Evolutionary conservation across 2,797 vertebrate genomes (phyloP).

Genomic region (Scolopax bukidnonensis): DNA sequence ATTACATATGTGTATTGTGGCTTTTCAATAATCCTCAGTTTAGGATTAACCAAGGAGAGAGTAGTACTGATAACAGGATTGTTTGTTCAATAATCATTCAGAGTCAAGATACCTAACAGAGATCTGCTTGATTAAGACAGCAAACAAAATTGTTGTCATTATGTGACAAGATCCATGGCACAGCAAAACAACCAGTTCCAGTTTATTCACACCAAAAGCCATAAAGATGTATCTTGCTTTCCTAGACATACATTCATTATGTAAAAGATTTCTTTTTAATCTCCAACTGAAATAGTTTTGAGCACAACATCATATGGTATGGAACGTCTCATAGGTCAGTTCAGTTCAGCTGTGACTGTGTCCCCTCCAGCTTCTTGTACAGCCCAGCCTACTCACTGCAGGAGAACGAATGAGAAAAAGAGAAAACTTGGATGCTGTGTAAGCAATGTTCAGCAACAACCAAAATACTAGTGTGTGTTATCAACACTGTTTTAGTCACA

Average conservation of each 20-base stretch:
- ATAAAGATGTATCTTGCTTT: not conserved
- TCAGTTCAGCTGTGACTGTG: not conserved
- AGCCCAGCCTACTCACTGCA: rapidly evolving
- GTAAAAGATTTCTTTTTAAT: not conserved
- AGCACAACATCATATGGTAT: not conserved
- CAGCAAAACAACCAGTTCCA: not conserved
- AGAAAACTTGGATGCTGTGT: not conserved
- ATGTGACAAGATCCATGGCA: not conserved
- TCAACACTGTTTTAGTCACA: too few relatives aligned
- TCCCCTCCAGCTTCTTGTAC: not conserved
- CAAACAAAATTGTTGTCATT: not conserved
- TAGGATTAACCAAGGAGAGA: not conserved
- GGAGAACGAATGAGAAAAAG: not conserved
- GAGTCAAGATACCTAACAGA: not conserved
- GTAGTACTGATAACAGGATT: not conserved
- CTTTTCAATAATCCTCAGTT: not conserved
- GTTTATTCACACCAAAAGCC: not conserved
- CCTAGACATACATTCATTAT: not conserved
- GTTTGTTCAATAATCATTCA: not conserved
- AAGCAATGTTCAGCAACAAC: not conserved
- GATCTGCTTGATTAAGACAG: not conserved
- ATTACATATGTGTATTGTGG: rapidly evolving
- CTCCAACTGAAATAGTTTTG: not conserved
- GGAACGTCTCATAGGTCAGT: not conserved
- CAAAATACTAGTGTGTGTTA: not conserved